phyloP scores from a whole-genome alignment of 2,888 invertebrate species.

The Parnassius orleans region DNA sequence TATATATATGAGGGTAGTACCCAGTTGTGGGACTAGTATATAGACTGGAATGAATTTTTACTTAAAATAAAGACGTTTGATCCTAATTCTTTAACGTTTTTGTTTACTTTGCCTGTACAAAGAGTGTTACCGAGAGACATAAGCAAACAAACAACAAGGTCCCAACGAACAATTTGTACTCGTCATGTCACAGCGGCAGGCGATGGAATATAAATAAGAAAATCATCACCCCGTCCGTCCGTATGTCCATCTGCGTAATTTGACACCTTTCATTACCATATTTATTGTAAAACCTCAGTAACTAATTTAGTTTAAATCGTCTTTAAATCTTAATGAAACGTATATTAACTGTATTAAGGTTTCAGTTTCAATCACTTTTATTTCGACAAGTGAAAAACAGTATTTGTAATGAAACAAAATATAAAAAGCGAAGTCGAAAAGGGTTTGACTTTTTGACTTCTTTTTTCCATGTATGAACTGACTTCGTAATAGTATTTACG shows the following conservation, averaged over 20 bases:
- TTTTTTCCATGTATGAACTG: background rate
- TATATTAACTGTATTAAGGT: slow-evolving; percentile 30
- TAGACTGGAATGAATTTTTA: too few relatives aligned
- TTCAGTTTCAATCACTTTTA: slow-evolving; percentile 24
- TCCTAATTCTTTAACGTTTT: too few relatives aligned
- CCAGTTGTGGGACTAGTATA: too few relatives aligned
- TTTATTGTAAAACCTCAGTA: slow-evolving; percentile 60
- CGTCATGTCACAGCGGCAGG: slow-evolving; percentile 46
- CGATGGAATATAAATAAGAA: slow-evolving; percentile 60
- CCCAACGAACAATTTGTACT: slow-evolving; percentile 58
- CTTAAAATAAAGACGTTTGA: too few relatives aligned
- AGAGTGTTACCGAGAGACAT: slow-evolving; percentile 21
- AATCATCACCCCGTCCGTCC: slow-evolving; percentile 62
- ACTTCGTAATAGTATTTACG: slow-evolving; percentile 3
- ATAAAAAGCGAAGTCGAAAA: slow-evolving; percentile 43
- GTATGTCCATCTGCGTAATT: slow-evolving; percentile 67
- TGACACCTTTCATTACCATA: slow-evolving; percentile 80
- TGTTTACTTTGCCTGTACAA: slow-evolving; percentile 17
- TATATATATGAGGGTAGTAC: too few relatives aligned
- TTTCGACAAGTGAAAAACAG: slow-evolving; percentile 27
- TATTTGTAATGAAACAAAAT: slow-evolving; percentile 47
- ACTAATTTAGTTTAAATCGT: slow-evolving; percentile 26
- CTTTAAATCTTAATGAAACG: slow-evolving; percentile 17
- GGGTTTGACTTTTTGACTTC: slow-evolving; percentile 2
- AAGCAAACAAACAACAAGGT: slow-evolving; percentile 57